Evolutionary conservation across 2,113 vertebrate species (phyloP), one percentile per base, ranked within the genome.

Genomic region (Nestor notabilis): DNA sequence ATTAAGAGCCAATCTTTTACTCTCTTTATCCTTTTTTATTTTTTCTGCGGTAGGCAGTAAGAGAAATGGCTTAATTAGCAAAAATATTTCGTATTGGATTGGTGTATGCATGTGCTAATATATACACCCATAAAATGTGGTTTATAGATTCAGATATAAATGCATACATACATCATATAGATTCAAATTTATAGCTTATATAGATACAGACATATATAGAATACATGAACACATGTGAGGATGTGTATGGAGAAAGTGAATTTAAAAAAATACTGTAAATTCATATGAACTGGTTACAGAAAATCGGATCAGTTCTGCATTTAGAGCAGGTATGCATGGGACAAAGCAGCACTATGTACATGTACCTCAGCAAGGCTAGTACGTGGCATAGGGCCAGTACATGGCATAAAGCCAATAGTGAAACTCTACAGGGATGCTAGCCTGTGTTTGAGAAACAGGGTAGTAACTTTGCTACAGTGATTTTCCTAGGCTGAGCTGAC

Each of bases 371-470:
- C 53, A 46, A 53, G 25, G 21, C 25, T 39, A 33, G 13, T 43
- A 55, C 3, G 1, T 12, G 33, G 37, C 55, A 44, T 2, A 27
- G 28, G 28, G 16, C 41, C 0, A 1, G 18, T 12, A 55, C 3
- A 1, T 12, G 33, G 37, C 55, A 44, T 2, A 27, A 25, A 31
- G 16, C 41, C 0, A 1, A 17, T 12, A 81, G 13, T 16, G 52
- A 89, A 92, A 50, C 46, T 6, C 11, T 19, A 29, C 68, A 81
- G 27, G 14, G 25, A 28, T 55, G 50, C 33, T 46, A 70, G 16
- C 9, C 56, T 52, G 37, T 35, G 5, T 87, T 55, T 92, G 69
- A 86, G 46, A 71, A 87, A 75, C 12, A 71, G 29, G n/a, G 24
- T 12, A 84, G 23, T 17, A 37, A 87, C 41, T 86, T 77, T 14